A percentile compares a stretch with the other conserved stretches of the same genome.
phyloP scores from a whole-genome alignment of 1,140 invertebrate genomes.

The Trichonephila clavipes region DNA sequence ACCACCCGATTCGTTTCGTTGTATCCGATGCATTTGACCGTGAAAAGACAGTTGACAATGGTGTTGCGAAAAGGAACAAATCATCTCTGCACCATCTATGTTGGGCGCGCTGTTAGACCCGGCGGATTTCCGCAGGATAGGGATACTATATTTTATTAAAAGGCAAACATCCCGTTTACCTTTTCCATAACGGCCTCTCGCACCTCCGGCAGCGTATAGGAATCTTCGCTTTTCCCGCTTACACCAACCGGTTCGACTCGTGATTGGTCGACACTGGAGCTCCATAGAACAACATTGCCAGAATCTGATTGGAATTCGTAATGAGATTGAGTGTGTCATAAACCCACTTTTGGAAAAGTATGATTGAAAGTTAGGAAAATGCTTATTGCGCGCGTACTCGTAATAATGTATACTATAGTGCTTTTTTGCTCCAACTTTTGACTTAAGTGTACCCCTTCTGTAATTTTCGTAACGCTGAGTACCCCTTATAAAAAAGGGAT shows the following conservation, averaged over 20 bases:
- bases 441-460: too few relatives aligned
- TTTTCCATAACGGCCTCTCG: not conserved
- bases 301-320: not conserved
- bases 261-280: not conserved
- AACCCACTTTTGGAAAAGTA: too few relatives aligned
- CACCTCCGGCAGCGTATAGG: constrained; percentile 20
- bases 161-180: constrained; percentile 50
- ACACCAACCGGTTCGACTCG: not conserved
- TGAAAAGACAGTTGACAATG: constrained; percentile 60
- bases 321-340: not conserved
- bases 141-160: constrained; percentile 44
- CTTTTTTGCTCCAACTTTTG: too few relatives aligned
- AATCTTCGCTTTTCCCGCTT: not conserved
- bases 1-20: constrained; percentile 18
- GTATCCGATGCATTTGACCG: constrained; percentile 38
- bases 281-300: not conserved
- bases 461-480: too few relatives aligned
- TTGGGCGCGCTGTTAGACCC: not conserved
- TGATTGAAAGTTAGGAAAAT: too few relatives aligned
- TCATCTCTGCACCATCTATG: not conserved
- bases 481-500: too few relatives aligned
- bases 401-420: too few relatives aligned
- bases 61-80: constrained; percentile 27
- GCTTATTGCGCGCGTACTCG: too few relatives aligned
- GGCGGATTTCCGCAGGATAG: constrained; percentile 73